A percentile compares a stretch with the other conserved stretches of the same genome.
Conservation (phyloP, 2,797 vertebrate species). For the Acanthurus lineatus region DNA sequence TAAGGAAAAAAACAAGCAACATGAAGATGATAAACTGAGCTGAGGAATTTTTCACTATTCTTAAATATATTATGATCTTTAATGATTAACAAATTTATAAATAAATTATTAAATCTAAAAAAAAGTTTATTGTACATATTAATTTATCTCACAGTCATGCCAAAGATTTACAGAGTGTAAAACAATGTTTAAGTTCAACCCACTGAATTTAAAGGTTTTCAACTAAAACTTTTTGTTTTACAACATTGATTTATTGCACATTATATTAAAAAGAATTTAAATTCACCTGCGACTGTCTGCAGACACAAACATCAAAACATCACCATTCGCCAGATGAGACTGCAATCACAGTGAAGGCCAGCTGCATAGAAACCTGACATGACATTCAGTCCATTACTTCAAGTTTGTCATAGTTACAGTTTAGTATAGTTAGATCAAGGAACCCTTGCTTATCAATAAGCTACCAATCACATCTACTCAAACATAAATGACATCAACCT, state of each 20-base stretch:
- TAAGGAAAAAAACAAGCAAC: not conserved
- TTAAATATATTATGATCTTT: not conserved
- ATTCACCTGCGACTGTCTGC: too few relatives aligned
- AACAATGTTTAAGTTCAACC: not conserved
- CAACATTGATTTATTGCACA: constrained; percentile 1
- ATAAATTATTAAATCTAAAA: not conserved
- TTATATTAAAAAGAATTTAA: not conserved
- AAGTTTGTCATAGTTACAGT: too few relatives aligned
- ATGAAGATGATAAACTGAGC: not conserved
- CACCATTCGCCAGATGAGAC: not conserved
- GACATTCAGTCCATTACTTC: not conserved
- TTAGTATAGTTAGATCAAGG: too few relatives aligned
- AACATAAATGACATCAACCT: too few relatives aligned
- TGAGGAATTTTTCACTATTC: not conserved
- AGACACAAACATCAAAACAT: not conserved
- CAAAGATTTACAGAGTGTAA: not conserved
- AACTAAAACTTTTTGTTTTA: not conserved
- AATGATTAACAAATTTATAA: not conserved
- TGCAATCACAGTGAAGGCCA: not conserved
- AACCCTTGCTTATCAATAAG: not conserved
- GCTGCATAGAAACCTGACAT: not conserved
- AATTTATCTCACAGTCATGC: too few relatives aligned
- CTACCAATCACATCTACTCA: too few relatives aligned
- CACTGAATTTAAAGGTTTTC: not conserved
- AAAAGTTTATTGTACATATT: not conserved